Conservation (phyloP, 2,888 invertebrate species). For the Noctuana brunneofusca region DNA sequence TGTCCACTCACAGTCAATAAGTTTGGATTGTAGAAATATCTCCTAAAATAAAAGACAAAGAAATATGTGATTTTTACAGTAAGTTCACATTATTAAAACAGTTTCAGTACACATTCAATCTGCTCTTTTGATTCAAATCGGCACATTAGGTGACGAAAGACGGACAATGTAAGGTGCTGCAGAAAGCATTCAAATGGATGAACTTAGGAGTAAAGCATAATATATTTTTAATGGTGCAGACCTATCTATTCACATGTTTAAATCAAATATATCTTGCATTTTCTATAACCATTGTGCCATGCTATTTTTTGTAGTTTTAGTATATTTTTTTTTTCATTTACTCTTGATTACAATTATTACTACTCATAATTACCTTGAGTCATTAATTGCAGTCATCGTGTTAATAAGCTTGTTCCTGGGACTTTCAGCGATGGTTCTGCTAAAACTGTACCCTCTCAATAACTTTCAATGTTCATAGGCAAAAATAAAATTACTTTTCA, state of each 20-base stretch:
- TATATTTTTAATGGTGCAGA: too few species aligned
- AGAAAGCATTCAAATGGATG: too few species aligned
- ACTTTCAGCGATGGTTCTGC: conserved; percentile 15
- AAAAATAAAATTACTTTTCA: conserved; percentile 50
- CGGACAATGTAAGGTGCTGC: too few species aligned
- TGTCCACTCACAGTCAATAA: too few species aligned
- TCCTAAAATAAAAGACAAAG: too few species aligned
- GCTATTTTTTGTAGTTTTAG: conserved; percentile 15
- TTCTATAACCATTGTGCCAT: conserved; percentile 28
- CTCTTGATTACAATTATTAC: conserved; percentile 1
- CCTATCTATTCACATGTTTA: not conserved
- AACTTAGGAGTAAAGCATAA: too few species aligned
- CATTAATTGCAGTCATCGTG: conserved; percentile 36
- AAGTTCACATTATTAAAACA: too few species aligned
- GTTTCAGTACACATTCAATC: too few species aligned
- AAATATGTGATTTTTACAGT: too few species aligned
- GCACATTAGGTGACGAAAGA: too few species aligned
- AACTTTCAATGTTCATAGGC: conserved; percentile 57
- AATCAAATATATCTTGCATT: not conserved
- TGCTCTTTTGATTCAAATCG: too few species aligned
- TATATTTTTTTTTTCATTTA: not conserved
- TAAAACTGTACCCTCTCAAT: conserved; percentile 55
- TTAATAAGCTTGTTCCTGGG: conserved; percentile 8
- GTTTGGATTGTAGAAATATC: too few species aligned
- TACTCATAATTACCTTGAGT: conserved; percentile 44